Conservation (phyloP, 2,888 invertebrate genomes). For the Amiota mariae region DNA sequence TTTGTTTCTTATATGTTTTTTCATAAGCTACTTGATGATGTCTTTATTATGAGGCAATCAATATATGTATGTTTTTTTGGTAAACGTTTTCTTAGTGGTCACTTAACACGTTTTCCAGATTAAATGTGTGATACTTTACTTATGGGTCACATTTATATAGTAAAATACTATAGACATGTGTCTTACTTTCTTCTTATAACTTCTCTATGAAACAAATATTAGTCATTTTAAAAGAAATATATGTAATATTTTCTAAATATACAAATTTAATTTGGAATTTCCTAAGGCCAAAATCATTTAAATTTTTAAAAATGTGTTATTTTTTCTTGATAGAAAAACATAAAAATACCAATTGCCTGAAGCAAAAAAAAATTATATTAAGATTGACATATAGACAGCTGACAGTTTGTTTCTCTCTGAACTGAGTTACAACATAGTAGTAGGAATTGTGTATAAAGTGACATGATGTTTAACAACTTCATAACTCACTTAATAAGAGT, state of each 20-base stretch:
- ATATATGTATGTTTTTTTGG: background rate
- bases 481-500: background rate
- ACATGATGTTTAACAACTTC: conserved; percentile 2
- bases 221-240: background rate
- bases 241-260: background rate
- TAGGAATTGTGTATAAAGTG: background rate
- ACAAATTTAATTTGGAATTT: background rate
- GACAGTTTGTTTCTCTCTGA: background rate
- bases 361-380: background rate
- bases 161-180: too few relatives aligned
- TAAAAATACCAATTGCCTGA: background rate
- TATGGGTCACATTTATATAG: too few relatives aligned
- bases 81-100: background rate
- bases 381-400: conserved; percentile 3
- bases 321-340: background rate
- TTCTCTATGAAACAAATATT: too few relatives aligned
- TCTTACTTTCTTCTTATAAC: too few relatives aligned
- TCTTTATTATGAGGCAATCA: too few relatives aligned
- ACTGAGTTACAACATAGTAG: background rate
- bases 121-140: too few relatives aligned
- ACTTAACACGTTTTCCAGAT: too few relatives aligned
- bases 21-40: background rate
- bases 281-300: background rate
- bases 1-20: too few relatives aligned
- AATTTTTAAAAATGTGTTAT: too few relatives aligned